Conservation (phyloP, 2,113 vertebrate genomes). For the Lycocorax pyrrhopterus region DNA sequence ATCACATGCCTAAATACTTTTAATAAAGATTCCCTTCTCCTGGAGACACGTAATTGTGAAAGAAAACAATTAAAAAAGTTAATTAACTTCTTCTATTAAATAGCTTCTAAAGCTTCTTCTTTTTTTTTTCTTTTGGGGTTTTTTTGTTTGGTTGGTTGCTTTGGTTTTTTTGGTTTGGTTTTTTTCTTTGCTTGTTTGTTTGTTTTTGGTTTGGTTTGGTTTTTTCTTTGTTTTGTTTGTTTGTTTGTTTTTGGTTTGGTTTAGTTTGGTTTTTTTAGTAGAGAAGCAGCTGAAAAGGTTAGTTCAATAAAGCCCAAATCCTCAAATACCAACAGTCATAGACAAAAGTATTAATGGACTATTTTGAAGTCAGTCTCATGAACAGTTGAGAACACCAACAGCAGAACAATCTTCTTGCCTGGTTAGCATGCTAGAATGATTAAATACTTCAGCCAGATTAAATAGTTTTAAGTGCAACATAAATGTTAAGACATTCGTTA, state of each 20-base stretch:
- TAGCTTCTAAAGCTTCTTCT: background rate
- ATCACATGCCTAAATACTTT: background rate
- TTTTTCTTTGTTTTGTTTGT: background rate
- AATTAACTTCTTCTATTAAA: background rate
- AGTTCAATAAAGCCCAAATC: background rate
- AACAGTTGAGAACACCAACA: background rate
- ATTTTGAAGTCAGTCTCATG: background rate
- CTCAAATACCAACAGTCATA: background rate
- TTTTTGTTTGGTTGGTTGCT: background rate
- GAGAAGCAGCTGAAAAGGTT: background rate
- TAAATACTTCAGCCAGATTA: background rate
- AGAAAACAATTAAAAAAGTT: background rate
- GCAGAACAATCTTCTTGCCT: background rate
- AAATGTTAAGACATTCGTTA: background rate
- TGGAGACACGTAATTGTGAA: background rate
- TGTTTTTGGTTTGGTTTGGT: too few species aligned
- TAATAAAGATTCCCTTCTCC: background rate
- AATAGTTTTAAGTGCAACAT: background rate
- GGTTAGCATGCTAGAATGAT: background rate
- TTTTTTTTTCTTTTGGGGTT: too few species aligned
- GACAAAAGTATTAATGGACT: background rate
- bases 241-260: background rate
- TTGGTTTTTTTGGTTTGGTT: too few species aligned
- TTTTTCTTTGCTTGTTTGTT: too few species aligned
- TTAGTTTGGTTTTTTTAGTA: background rate